phyloP scores from a whole-genome alignment of 2,797 vertebrate species.

The Poecilia gillii region DNA sequence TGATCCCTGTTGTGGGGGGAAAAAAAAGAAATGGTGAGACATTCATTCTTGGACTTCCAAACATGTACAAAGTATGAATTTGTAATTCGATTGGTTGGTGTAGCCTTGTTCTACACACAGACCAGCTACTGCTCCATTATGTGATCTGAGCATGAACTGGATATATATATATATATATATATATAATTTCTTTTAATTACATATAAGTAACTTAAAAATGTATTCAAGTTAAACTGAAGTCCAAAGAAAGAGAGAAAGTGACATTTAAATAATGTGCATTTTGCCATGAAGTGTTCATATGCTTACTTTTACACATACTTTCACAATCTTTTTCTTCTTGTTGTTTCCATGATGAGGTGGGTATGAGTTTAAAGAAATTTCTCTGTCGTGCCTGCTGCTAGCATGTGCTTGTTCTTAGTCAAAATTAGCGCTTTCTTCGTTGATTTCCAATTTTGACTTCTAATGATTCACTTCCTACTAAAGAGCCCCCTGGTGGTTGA shows the following conservation, averaged over 20 bases:
- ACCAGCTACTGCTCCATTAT: neutral
- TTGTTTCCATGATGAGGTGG: too few species aligned
- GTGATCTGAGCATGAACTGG: neutral
- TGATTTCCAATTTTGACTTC: too few species aligned
- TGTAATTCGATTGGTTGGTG: neutral
- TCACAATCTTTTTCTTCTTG: neutral
- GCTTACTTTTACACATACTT: neutral
- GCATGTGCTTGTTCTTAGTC: too few species aligned
- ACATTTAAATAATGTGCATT: neutral
- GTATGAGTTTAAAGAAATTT: too few species aligned
- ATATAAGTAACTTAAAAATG: neutral
- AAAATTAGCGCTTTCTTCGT: too few species aligned
- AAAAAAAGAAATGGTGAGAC: neutral
- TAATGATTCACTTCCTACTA: too few species aligned
- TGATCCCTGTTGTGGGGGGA: neutral
- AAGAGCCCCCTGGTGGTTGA: too few species aligned
- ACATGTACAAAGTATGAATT: neutral
- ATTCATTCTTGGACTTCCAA: neutral
- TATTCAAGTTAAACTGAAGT: neutral
- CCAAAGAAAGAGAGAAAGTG: neutral
- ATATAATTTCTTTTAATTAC: neutral
- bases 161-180: too few species aligned
- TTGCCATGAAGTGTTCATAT: neutral
- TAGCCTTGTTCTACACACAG: neutral
- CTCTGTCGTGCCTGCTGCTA: too few species aligned